Evolutionary conservation across 2,113 vertebrate species (phyloP), one percentile per base, ranked within the genome.

Genomic region (Pipa parva): DNA sequence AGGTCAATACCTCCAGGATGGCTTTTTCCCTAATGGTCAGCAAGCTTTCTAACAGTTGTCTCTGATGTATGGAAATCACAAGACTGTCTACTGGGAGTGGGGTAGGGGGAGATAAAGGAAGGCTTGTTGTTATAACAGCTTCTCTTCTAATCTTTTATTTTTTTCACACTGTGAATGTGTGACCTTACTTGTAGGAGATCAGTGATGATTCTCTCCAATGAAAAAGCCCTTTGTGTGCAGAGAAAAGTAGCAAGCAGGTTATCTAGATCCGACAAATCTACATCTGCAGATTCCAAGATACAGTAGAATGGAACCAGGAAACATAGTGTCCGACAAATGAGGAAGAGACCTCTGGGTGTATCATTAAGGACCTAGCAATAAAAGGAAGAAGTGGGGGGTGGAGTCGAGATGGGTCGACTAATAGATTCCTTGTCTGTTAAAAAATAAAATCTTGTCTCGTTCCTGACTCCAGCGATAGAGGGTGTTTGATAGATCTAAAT

Each of bases 161-260:
- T 49, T 57, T 26, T 18, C 59, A 39, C 37, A 12, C 2, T 0
- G 2, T 24, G 39, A 4, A 21, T 46, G 4, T 26, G 8, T 21
- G 25, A 28, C 22, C 1, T 21, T 45, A 15, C 24, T 57, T 56
- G 28, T 3, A 29, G 51, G 9, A n/a, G 25, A 45, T 56, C 33
- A 50, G 56, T 45, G 57, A 61, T 22, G 17, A 18, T 24, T 25
- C 58, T 22, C 0, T 0, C 7, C 6, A 46, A 54, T 70, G 66
- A 70, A 61, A 61, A n/a, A 39, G 20, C 31, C 25, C 25, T 45
- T 70, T 68, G 65, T 68, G 11, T n/a, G 6, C 39, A 4, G 13
- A 42, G 39, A 17, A 36, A 42, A 2, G 39, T 15, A 5, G 36
- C 1, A 15, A 15, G 39, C 39, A 42, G 39, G 5, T n/a, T n/a